Conservation (phyloP, 2,888 invertebrate species). For the Scrobipalpa costella region DNA sequence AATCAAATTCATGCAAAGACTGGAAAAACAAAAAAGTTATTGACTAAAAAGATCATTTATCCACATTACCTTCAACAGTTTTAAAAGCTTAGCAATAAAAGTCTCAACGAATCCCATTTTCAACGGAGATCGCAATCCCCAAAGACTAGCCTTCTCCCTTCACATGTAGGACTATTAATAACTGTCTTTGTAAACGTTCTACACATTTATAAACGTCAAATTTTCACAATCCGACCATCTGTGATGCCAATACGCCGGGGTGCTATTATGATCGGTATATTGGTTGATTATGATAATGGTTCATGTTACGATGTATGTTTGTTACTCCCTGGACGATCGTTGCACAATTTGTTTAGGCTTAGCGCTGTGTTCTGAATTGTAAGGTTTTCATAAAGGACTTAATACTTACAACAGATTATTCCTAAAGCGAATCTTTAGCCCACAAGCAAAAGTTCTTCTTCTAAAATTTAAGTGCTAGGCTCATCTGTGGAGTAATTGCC, state of each 20-base stretch:
- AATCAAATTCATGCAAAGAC: not conserved
- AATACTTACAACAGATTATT: too few relatives aligned
- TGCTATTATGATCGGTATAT: constrained; percentile 17
- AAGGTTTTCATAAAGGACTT: not conserved
- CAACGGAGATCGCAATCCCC: constrained; percentile 6
- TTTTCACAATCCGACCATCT: constrained; percentile 26
- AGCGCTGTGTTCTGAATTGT: not conserved
- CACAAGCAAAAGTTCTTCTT: too few relatives aligned
- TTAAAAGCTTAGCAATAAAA: not conserved
- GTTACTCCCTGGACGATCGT: constrained; percentile 8
- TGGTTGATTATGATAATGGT: constrained; percentile 20
- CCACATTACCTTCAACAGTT: not conserved
- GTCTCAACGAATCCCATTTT: constrained; percentile 8
- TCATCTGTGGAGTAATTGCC: too few relatives aligned
- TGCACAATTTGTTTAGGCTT: constrained; percentile 2
- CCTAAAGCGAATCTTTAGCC: too few relatives aligned
- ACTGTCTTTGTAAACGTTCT: constrained; percentile 16
- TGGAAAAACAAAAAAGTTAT: not conserved
- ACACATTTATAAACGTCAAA: constrained; percentile 27
- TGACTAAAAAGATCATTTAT: not conserved
- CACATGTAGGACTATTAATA: constrained; percentile 22
- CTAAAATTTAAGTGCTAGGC: too few relatives aligned
- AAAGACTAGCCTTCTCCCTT: constrained; percentile 13
- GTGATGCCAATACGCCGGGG: constrained; percentile 18
- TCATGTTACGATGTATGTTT: constrained; percentile 6